phyloP scores from a whole-genome alignment of 2,797 vertebrate genomes.

The Lepus oiostolus region DNA sequence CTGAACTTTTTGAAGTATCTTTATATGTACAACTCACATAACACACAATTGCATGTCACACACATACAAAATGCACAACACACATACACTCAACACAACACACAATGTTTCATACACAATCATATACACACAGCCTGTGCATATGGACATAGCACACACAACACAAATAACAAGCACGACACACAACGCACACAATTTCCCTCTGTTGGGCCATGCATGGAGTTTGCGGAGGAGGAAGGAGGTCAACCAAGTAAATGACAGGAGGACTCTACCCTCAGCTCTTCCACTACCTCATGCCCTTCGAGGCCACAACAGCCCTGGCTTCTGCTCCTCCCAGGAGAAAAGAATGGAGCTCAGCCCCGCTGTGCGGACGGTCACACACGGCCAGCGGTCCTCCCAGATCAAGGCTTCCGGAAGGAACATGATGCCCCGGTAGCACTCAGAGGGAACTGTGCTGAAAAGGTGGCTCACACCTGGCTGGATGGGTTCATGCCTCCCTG shows the following conservation, averaged over 20 bases:
- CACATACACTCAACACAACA: too few relatives aligned
- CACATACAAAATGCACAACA: background rate
- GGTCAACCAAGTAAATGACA: background rate
- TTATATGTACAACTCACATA: background rate
- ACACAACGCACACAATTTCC: background rate
- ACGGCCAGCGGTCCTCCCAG: background rate
- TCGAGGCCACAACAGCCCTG: background rate
- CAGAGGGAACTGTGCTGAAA: background rate
- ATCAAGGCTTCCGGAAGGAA: background rate
- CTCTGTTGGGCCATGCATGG: fast-evolving
- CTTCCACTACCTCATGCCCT: background rate
- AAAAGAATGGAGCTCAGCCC: background rate
- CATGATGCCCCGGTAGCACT: fast-evolving
- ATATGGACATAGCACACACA: background rate
- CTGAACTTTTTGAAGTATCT: too few relatives aligned
- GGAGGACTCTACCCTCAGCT: background rate
- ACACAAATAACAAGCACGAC: background rate
- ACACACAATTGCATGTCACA: background rate
- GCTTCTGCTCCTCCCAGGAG: background rate
- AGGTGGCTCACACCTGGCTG: too few relatives aligned
- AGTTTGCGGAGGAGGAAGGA: background rate
- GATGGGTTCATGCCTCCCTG: background rate
- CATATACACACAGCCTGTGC: background rate
- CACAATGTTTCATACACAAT: background rate
- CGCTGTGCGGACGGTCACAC: fast-evolving